These are phyloP conservation scores for Ceratotherium simum DNA, from an alignment of 2,113 vertebrate species.

Conservation along the genomic window DNA sequence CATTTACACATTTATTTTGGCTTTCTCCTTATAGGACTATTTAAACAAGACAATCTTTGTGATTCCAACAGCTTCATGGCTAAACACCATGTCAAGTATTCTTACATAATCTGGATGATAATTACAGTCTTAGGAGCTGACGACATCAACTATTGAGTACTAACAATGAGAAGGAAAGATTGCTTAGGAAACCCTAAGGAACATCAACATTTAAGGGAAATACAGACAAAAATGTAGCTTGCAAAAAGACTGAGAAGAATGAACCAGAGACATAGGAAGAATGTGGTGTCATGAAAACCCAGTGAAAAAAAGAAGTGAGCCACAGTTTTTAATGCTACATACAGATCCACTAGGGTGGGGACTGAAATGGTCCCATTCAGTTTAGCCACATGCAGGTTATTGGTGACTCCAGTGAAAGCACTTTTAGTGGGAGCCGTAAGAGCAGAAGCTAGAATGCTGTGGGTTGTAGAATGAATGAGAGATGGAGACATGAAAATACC, in stretches of 20 bases:
- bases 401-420: not conserved
- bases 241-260: not conserved
- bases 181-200: not conserved
- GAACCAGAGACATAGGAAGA: not conserved
- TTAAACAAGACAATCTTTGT: slow-evolving; percentile 11
- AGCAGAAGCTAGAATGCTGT: not conserved
- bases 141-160: not conserved
- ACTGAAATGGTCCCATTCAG: not conserved
- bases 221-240: not conserved
- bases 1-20: slow-evolving; percentile 9
- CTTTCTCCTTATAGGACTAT: not conserved
- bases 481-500: not conserved
- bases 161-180: not conserved
- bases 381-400: not conserved
- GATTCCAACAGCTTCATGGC: slow-evolving; percentile 2
- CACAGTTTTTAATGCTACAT: not conserved
- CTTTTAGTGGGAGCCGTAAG: not conserved
- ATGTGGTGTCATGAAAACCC: not conserved
- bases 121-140: not conserved
- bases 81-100: slow-evolving; percentile 17
- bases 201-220: not conserved
- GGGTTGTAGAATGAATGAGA: not conserved
- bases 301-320: not conserved
- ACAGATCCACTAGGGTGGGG: not conserved
- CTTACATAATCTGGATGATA: not conserved